Conservation (phyloP, 2,888 invertebrate genomes). For the Cerastis leucographa region DNA sequence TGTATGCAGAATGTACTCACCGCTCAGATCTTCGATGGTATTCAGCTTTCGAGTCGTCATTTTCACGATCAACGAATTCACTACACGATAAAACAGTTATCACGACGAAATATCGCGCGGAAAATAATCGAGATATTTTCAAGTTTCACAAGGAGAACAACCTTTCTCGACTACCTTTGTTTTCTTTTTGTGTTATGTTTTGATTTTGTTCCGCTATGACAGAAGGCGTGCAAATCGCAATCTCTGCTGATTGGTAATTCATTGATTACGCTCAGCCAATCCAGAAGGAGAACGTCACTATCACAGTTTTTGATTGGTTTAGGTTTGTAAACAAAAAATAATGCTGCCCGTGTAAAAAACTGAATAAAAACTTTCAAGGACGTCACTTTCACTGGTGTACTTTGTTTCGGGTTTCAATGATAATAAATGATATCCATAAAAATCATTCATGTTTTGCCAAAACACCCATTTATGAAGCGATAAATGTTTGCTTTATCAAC, state of each 20-base stretch:
- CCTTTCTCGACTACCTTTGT: conserved; percentile 76
- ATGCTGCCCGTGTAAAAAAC: conserved; percentile 66
- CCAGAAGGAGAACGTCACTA: conserved; percentile 28
- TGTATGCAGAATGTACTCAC: conserved; percentile 78
- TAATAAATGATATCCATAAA: background rate
- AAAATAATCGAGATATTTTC: conserved; percentile 65
- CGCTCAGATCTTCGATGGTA: conserved; percentile 88
- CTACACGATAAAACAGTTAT: conserved; percentile 66
- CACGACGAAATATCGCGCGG: conserved; percentile 63
- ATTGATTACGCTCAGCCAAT: conserved; percentile 44
- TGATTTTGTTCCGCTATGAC: conserved; percentile 71
- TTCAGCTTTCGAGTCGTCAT: conserved; percentile 88
- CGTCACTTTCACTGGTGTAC: conserved; percentile 54
- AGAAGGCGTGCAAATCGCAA: conserved; percentile 70
- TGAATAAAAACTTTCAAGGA: conserved; percentile 47
- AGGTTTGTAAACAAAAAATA: conserved; percentile 68
- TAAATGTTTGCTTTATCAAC: background rate
- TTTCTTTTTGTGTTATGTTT: conserved; percentile 75
- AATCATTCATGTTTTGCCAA: background rate
- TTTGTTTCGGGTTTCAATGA: background rate
- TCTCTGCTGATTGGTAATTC: conserved; percentile 63
- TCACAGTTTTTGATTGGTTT: conserved; percentile 70
- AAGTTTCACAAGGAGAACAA: conserved; percentile 65
- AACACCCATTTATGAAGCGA: no score
- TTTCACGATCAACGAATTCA: conserved; percentile 68